Percentiles rank a stretch among this genome's conserved stretches.
These are phyloP conservation scores for Busseola fusca DNA, from an alignment of 2,888 invertebrate genomes.

Conservation along the genomic window DNA sequence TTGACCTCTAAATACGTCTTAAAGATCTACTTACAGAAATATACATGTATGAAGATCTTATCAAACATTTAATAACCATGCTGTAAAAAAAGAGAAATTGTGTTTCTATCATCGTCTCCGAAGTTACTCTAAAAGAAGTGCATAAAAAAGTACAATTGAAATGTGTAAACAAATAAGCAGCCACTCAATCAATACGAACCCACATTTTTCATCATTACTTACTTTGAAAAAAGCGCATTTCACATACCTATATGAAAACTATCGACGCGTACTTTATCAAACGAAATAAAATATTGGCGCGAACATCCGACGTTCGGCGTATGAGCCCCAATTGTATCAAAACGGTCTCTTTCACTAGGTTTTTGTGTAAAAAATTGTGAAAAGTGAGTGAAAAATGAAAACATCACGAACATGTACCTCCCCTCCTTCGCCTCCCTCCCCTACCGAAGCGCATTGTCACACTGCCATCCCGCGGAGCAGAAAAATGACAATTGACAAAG, in stretches of 20 bases:
- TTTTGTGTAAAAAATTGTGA: conserved; percentile 71
- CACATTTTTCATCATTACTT: conserved; percentile 22
- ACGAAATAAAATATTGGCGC: conserved; percentile 51
- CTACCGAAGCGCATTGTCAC: conserved; percentile 78
- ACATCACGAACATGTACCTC: conserved; percentile 78
- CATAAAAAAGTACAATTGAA: background rate
- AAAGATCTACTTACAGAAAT: background rate
- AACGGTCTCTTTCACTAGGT: conserved; percentile 69
- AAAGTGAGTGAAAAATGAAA: conserved; percentile 86
- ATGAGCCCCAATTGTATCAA: conserved; percentile 66
- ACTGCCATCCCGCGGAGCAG: conserved; percentile 78
- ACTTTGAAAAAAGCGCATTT: conserved; percentile 27
- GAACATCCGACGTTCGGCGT: conserved; percentile 51
- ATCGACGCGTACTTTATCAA: conserved; percentile 26
- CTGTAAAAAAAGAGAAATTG: fast-evolving
- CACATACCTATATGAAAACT: conserved; percentile 44
- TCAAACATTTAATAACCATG: too few relatives aligned
- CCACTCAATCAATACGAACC: conserved; percentile 21
- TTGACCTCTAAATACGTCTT: background rate
- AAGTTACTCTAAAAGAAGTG: background rate
- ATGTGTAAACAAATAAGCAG: background rate
- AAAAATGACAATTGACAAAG: conserved; percentile 79
- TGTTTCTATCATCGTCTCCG: too few relatives aligned
- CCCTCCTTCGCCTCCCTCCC: conserved; percentile 51
- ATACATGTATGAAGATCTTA: background rate